Percentiles rank a stretch among this genome's conserved stretches.
Evolutionary conservation across 1,140 invertebrate species (phyloP).

Genomic region (Lucilia sericata): DNA sequence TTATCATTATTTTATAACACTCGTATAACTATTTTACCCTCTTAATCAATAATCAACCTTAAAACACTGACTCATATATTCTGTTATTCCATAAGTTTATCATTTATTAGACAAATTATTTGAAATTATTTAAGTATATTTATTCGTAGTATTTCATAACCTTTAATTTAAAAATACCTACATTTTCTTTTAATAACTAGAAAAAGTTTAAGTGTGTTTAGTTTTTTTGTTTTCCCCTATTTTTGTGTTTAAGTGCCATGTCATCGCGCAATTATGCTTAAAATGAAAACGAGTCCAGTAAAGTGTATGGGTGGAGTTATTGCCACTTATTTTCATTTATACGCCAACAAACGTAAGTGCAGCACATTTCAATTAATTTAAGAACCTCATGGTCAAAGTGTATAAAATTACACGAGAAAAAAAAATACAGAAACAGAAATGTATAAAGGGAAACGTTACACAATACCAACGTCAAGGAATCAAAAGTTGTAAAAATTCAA

Average conservation of each 20-base stretch:
- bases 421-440: background rate
- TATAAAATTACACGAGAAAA: background rate
- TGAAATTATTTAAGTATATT: too few species aligned
- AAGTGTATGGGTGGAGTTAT: background rate
- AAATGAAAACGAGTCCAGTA: background rate
- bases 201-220: background rate
- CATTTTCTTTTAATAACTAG: background rate
- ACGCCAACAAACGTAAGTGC: constrained; percentile 1
- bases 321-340: constrained; percentile 10
- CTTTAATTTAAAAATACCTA: background rate
- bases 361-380: constrained; percentile 15
- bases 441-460: background rate
- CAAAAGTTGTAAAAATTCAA: background rate
- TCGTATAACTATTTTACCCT: too few species aligned
- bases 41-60: too few species aligned
- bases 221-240: background rate
- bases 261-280: background rate
- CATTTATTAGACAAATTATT: too few species aligned
- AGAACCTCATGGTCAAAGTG: background rate
- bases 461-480: background rate
- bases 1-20: too few species aligned
- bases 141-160: too few species aligned
- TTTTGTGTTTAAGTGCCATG: background rate
- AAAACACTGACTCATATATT: too few species aligned
- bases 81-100: too few species aligned